These are phyloP conservation scores for Taphrorychus bicolor DNA, from an alignment of 2,888 invertebrate genomes.

Conservation along the genomic window DNA sequence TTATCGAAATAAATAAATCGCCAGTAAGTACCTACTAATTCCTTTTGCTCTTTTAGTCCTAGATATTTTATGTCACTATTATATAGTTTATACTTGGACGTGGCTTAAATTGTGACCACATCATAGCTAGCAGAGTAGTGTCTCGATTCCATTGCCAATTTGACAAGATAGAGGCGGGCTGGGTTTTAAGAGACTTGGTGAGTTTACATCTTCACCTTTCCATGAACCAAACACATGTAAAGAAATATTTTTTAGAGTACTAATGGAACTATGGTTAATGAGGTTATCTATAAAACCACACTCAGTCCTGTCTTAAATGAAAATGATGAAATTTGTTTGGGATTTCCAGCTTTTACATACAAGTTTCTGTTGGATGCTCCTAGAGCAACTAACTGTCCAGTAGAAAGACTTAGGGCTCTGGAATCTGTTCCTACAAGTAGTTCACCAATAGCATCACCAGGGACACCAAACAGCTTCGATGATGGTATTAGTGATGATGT, in stretches of 20 bases:
- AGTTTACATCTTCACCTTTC: not conserved
- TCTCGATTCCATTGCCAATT: constrained; percentile 29
- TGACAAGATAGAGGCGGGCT: constrained; percentile 13
- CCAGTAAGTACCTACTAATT: constrained; percentile 27
- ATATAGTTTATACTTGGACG: constrained; percentile 29
- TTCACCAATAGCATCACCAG: constrained; percentile 9
- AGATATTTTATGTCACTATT: not conserved
- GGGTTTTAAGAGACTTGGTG: constrained; percentile 25
- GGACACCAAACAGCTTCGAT: constrained; percentile 24
- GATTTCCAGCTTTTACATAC: constrained; percentile 10
- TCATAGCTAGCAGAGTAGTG: constrained; percentile 20
- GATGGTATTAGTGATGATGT: constrained; percentile 34
- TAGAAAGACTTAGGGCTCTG: constrained; percentile 7
- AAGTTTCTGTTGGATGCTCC: constrained; percentile 16
- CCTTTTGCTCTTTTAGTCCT: not conserved
- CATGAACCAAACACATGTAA: not conserved
- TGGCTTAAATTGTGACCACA: constrained; percentile 12
- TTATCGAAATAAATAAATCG: constrained; percentile 19
- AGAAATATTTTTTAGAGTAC: constrained; percentile 25
- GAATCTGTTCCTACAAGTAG: too few species aligned
- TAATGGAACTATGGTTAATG: constrained; percentile 36
- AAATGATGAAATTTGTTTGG: constrained; percentile 26
- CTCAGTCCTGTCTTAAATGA: constrained; percentile 16
- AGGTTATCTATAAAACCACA: constrained; percentile 8
- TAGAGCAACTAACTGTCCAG: constrained; percentile 7